A percentile compares a stretch with the other conserved stretches of the same genome.
These are phyloP conservation scores for Sycophila sp. DNA, from an alignment of 1,140 invertebrate species.

Conservation along the genomic window DNA sequence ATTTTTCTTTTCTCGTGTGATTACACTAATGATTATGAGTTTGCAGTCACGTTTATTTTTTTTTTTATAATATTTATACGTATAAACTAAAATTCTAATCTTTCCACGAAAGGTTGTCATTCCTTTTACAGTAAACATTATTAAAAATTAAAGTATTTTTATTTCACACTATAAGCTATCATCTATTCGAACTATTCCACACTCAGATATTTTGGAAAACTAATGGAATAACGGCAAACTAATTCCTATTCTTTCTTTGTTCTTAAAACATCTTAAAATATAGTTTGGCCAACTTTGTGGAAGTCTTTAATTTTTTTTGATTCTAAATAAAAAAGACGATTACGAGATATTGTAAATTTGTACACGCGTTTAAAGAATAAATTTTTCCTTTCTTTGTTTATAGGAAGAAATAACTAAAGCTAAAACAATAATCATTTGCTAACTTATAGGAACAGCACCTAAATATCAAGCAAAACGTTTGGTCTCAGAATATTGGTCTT, in stretches of 20 bases:
- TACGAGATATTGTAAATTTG: not conserved
- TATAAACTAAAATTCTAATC: not conserved
- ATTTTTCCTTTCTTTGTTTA: not conserved
- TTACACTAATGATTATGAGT: slow-evolving; percentile 8
- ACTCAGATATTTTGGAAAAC: slow-evolving; percentile 5
- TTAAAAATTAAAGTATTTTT: slow-evolving; percentile 3
- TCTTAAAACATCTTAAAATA: slow-evolving; percentile 16
- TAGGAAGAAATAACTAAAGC: too few relatives aligned
- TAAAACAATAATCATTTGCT: not conserved
- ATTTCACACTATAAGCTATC: not conserved
- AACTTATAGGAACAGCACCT: not conserved
- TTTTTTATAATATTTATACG: not conserved
- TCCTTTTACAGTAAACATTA: not conserved
- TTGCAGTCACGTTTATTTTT: not conserved
- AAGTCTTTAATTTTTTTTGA: slow-evolving; percentile 7
- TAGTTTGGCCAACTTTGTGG: slow-evolving; percentile 22
- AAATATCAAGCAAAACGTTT: slow-evolving; percentile 9
- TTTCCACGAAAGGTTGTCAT: not conserved
- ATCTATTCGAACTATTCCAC: not conserved
- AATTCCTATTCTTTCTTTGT: too few relatives aligned
- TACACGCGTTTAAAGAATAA: not conserved
- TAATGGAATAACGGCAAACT: not conserved
- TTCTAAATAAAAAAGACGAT: slow-evolving; percentile 11
- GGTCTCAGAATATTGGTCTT: slow-evolving; percentile 28
- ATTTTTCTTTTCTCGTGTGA: slow-evolving; percentile 7